Evolutionary conservation across 2,888 invertebrate genomes (phyloP).

Genomic region (Caenorhabditis sp.): DNA sequence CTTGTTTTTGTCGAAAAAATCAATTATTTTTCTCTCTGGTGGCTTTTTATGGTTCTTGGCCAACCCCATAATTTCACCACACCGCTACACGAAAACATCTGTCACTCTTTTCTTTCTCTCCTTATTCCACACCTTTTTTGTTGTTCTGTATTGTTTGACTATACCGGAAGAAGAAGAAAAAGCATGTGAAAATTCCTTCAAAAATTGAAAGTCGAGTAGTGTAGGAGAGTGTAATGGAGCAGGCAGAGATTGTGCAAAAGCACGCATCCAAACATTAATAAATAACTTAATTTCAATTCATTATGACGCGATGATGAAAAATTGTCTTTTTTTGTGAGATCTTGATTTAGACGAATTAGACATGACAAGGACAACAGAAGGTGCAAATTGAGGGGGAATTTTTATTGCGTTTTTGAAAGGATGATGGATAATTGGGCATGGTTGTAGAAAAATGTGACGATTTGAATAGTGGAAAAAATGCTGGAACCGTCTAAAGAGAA

Average conservation of each 20-base stretch:
- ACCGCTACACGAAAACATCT: neutral
- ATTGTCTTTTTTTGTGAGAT: neutral
- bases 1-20: neutral
- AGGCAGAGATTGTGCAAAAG: conserved; percentile 26
- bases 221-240: neutral
- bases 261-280: conserved; percentile 16
- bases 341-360: neutral
- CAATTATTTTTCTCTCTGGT: neutral
- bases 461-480: neutral
- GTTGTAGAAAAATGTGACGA: too few species aligned
- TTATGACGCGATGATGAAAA: neutral
- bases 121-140: neutral
- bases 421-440: too few species aligned
- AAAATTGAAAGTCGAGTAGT: neutral
- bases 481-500: too few species aligned
- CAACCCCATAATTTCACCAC: neutral
- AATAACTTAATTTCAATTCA: conserved; percentile 18
- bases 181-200: neutral
- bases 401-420: too few species aligned
- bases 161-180: neutral
- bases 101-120: neutral
- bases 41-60: neutral
- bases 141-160: neutral
- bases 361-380: neutral
- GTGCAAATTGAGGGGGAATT: neutral